phyloP scores from a whole-genome alignment of 1,140 invertebrate genomes.

The Drosophila virilis region DNA sequence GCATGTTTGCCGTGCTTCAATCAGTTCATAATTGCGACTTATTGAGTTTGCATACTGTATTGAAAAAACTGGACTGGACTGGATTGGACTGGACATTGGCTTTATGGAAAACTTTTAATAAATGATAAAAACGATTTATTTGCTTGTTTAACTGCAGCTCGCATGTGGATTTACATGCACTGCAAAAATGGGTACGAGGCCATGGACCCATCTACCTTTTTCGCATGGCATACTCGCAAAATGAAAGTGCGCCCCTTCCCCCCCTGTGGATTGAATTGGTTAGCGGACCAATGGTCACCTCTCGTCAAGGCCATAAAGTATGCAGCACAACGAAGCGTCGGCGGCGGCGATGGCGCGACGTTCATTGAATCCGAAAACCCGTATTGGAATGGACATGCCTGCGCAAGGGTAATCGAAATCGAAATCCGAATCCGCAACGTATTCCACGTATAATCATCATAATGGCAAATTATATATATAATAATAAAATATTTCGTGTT shows the following conservation, averaged over 20 bases:
- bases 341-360: constrained; percentile 25
- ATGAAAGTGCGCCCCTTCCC: no score
- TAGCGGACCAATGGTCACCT: constrained; percentile 5
- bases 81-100: background rate
- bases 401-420: constrained; percentile 30
- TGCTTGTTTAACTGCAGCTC: background rate
- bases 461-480: constrained; percentile 83
- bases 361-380: constrained; percentile 52
- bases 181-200: no score
- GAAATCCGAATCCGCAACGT: constrained; percentile 25
- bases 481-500: constrained; percentile 83
- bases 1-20: background rate
- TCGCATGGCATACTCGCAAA: background rate
- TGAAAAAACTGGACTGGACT: background rate
- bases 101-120: background rate
- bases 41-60: background rate
- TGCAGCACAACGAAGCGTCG: constrained; percentile 52
- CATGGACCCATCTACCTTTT: background rate
- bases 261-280: constrained; percentile 13
- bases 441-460: constrained; percentile 75
- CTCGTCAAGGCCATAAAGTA: constrained; percentile 69
- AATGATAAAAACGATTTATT: constrained; percentile 5
- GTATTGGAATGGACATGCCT: background rate
- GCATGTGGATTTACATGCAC: background rate
- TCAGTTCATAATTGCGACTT: background rate